Evolutionary conservation across 2,113 vertebrate genomes (phyloP).

Genomic region (Bos indicus): DNA sequence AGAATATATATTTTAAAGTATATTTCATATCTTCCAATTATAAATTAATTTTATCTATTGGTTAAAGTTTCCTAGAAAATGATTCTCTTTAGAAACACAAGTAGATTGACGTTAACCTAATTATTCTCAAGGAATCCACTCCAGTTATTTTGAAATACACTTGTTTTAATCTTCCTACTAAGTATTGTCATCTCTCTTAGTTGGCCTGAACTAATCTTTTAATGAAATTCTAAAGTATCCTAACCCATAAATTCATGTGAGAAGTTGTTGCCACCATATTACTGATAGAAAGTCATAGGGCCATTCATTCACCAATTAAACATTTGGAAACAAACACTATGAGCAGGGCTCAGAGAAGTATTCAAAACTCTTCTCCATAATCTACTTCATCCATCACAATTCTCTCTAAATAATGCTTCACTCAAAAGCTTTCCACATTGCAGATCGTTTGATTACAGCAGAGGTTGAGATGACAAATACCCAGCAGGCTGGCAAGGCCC

Average conservation of each 20-base stretch:
- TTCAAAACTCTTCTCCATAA: not conserved
- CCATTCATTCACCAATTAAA: not conserved
- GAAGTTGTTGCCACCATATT: not conserved
- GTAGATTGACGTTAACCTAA: not conserved
- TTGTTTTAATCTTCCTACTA: not conserved
- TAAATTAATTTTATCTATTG: constrained; percentile 8
- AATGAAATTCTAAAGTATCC: not conserved
- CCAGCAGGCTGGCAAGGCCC: not conserved
- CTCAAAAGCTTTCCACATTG: not conserved
- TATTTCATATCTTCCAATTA: not conserved
- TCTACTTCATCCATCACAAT: not conserved
- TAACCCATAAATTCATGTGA: not conserved
- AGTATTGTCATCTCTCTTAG: not conserved
- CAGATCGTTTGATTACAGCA: not conserved
- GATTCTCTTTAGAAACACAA: not conserved
- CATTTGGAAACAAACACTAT: not conserved
- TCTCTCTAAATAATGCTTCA: not conserved
- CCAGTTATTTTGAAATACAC: not conserved
- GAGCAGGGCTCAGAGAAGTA: not conserved
- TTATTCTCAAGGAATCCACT: not conserved
- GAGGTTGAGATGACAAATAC: not conserved
- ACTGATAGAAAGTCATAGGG: not conserved
- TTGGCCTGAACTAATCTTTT: not conserved
- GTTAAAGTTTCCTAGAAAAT: not conserved
- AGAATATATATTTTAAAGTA: not conserved